Base-by-base conservation (phyloP, 2,888 invertebrate species). In the Gryllus longicercus region DNA sequence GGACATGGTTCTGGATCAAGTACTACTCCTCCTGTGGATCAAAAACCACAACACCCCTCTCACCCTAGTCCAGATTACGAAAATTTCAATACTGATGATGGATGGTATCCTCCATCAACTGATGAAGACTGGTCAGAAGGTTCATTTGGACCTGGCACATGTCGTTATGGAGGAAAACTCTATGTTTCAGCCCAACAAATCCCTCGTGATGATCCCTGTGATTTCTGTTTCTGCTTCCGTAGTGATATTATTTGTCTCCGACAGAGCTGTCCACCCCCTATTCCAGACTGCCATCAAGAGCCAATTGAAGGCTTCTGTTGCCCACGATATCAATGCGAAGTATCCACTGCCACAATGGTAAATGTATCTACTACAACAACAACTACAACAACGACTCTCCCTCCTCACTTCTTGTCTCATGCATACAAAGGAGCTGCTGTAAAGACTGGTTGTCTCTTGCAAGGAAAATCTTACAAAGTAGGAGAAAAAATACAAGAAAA, bases 211-310 rank as follows among this genome's bases (percentile, higher is more conserved):
- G 96, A 97, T 89, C 96, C 97, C 49, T 97, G 97, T 87, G 96
- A 97, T 86, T 97, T 97, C 90, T 97, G 97, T 88, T 97, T 97
- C 93, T 97, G 97, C 90, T 97, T 97, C 90, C 92, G 97, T 87
- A 96, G 96, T 86, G 96, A 97, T 86, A 97, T 97, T 84, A 97
- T 97, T 85, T 97, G 97, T 85, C 89, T 97, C 83, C 96, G 97
- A 88, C 97, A 97, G 88, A 96, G 96, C 85, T 97, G 97, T 88
- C 97, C 97, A 79, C 97, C 97, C 78, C 97, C 97, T 75, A 96
- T 97, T 84, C 93, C 94, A 78, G 94, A 95, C 81, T 97, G 97
- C 85, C 95, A 94, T 87, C 96, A 96, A 86, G 96, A 97, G 87
- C 94, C 95, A 23, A 97, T 97, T 84, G 92, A 92, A 87, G 97